phyloP scores from a whole-genome alignment of 1,140 invertebrate genomes.

The Trachymyrmex cornetzi region DNA sequence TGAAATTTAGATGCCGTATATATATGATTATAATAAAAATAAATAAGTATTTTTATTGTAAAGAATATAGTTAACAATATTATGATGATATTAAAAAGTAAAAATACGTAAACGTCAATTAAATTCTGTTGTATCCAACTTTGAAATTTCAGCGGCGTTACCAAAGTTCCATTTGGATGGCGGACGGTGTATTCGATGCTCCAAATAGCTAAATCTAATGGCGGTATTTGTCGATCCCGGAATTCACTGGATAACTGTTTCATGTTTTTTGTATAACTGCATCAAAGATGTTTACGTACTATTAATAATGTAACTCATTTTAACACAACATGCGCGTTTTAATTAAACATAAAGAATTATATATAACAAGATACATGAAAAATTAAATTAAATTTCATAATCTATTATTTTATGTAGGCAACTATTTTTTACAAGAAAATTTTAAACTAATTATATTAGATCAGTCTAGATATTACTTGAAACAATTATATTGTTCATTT shows the following conservation, averaged over 20 bases:
- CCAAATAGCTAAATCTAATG: constrained; percentile 43
- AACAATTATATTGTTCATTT: neutral
- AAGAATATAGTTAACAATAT: neutral
- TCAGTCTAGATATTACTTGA: neutral
- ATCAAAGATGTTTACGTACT: neutral
- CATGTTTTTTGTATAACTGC: constrained; percentile 53
- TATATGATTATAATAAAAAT: no score
- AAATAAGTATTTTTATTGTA: neutral
- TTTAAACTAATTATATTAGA: no score
- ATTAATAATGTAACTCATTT: neutral
- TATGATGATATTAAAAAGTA: constrained; percentile 4
- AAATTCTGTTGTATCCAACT: constrained; percentile 3
- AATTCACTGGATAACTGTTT: constrained; percentile 41
- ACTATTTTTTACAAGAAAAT: no score
- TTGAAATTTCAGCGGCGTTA: neutral
- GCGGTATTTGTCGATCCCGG: constrained; percentile 15
- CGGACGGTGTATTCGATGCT: constrained; percentile 25
- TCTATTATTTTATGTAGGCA: no score
- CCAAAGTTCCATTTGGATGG: constrained; percentile 27
- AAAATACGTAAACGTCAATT: constrained; percentile 20
- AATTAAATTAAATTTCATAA: no score
- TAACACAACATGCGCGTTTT: no score
- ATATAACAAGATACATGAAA: no score
- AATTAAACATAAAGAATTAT: no score
- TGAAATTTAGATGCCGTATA: no score